Evolutionary conservation across 2,797 vertebrate species (phyloP).

Genomic region (Dendrocincla tyrannina): DNA sequence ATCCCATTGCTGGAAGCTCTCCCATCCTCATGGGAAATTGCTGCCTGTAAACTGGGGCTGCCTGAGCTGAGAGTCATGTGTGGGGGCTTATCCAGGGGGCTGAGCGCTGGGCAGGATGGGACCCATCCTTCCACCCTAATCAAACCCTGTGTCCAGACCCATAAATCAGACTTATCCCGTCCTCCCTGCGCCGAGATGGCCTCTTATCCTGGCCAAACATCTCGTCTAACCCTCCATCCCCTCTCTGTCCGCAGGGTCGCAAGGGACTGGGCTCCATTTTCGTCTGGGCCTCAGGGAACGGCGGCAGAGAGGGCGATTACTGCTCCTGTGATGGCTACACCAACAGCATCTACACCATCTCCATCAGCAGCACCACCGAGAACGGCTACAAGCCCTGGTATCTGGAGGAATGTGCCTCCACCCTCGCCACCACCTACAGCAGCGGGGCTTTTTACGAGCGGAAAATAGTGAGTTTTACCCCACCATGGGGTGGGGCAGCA

Average conservation of each 20-base stretch:
- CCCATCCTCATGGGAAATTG: accelerated
- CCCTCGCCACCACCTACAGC: conserved; percentile 83
- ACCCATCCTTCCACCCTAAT: neutral
- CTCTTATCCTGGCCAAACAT: neutral
- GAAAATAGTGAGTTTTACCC: conserved; percentile 77
- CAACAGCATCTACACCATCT: conserved; percentile 85
- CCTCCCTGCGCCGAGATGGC: accelerated
- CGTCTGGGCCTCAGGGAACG: conserved; percentile 81
- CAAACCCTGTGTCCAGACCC: neutral
- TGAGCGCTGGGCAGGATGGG: neutral
- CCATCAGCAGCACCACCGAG: conserved; percentile 82
- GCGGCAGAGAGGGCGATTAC: conserved; percentile 79
- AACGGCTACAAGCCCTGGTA: conserved; percentile 83
- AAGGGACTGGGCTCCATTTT: conserved; percentile 81
- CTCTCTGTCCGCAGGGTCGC: conserved; percentile 67
- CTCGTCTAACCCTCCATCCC: neutral
- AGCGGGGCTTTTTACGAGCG: conserved; percentile 80
- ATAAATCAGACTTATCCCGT: neutral
- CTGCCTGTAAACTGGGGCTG: neutral
- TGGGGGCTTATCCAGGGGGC: neutral
- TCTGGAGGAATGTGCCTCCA: conserved; percentile 81
- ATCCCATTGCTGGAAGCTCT: neutral
- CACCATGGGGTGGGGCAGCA: accelerated
- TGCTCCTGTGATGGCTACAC: conserved; percentile 83
- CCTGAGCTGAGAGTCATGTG: accelerated